Evolutionary conservation across 2,888 invertebrate species (phyloP).

Genomic region (Phaedon cochleariae): DNA sequence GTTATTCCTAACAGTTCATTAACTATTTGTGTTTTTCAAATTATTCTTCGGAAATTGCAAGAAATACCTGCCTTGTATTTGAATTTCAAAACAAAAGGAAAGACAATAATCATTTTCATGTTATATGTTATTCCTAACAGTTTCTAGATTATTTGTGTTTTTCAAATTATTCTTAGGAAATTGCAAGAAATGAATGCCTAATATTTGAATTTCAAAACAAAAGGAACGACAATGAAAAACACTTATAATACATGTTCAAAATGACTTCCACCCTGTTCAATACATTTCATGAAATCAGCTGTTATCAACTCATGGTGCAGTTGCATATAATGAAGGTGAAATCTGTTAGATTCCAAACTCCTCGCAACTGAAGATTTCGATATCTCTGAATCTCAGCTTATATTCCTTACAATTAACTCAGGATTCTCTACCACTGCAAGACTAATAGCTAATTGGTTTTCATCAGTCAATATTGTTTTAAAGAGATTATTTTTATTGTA

Average conservation of each 20-base stretch:
- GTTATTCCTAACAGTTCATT: not conserved
- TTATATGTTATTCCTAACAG: not conserved
- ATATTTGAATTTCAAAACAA: not conserved
- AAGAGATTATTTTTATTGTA: constrained; percentile 2
- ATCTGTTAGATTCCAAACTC: not conserved
- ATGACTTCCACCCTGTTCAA: not conserved
- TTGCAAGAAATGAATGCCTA: not conserved
- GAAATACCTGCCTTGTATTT: not conserved
- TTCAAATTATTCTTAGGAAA: not conserved
- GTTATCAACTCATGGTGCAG: not conserved
- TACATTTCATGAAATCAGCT: not conserved
- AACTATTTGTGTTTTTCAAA: not conserved
- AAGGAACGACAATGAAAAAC: not conserved
- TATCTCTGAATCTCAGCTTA: constrained; percentile 7
- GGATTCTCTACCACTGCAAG: constrained; percentile 6
- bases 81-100: not conserved
- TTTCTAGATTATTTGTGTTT: not conserved
- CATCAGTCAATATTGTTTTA: constrained; percentile 1
- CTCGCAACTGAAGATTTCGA: constrained; percentile 1
- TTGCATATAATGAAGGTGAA: not conserved
- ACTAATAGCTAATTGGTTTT: not conserved
- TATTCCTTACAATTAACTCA: constrained; percentile 1
- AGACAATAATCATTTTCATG: not conserved
- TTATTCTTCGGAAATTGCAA: not conserved
- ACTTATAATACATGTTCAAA: not conserved